These are phyloP conservation scores for Orthonevra nobilis DNA, from an alignment of 2,888 invertebrate species.

Conservation along the genomic window DNA sequence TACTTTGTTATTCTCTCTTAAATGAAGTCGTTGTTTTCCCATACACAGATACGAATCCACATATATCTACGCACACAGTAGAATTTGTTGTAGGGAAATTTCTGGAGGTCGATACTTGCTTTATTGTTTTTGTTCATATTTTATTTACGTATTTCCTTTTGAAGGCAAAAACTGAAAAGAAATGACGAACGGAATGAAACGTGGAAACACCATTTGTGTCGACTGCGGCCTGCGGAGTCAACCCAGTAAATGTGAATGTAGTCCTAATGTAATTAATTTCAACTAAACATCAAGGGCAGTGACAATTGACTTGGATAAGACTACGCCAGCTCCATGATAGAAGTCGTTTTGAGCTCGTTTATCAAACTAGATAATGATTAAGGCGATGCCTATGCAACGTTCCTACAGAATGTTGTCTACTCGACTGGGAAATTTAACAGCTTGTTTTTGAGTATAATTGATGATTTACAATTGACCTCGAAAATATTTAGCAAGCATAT, in stretches of 20 bases:
- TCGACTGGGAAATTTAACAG: too few relatives aligned
- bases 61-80: not conserved
- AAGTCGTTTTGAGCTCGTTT: too few relatives aligned
- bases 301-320: not conserved
- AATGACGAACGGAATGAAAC: not conserved
- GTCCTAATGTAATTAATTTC: slow-evolving; percentile 17
- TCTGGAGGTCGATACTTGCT: slow-evolving; percentile 52
- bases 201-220: not conserved
- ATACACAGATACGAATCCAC: not conserved
- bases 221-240: not conserved
- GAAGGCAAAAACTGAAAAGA: not conserved
- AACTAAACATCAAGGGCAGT: not conserved
- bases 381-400: too few relatives aligned
- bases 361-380: too few relatives aligned
- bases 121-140: slow-evolving; percentile 22
- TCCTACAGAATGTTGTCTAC: too few relatives aligned
- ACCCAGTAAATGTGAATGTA: slow-evolving; percentile 12
- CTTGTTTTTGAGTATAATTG: too few relatives aligned
- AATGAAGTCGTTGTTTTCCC: not conserved
- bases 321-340: too few relatives aligned
- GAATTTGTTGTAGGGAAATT: not conserved
- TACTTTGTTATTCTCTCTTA: too few relatives aligned
- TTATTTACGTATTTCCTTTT: slow-evolving; percentile 1
- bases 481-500: too few relatives aligned
- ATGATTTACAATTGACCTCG: too few relatives aligned